These are phyloP conservation scores for Pseudorhiza aurosa DNA, from an alignment of 30 jellyfish, hydroid and myxozoan genomes.

Conservation along the genomic window DNA sequence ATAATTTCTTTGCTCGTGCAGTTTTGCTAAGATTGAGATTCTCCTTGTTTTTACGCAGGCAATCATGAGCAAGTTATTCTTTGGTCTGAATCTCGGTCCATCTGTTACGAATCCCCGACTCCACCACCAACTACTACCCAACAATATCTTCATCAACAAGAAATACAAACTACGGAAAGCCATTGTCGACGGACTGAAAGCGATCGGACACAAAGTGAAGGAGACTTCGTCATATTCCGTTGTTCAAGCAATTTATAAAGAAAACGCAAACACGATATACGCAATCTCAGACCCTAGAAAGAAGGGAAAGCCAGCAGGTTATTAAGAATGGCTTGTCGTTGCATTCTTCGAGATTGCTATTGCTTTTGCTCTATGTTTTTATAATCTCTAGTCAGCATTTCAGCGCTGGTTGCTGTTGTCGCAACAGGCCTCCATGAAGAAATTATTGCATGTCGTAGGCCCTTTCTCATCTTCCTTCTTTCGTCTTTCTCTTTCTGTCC, in stretches of 20 bases:
- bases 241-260: constrained; percentile 83
- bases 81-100: constrained; percentile 83
- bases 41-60: constrained; percentile 74
- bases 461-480: too few relatives aligned
- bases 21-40: too few relatives aligned
- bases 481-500: too few relatives aligned
- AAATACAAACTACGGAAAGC: constrained; percentile 24
- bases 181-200: constrained; percentile 64
- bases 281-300: constrained; percentile 97
- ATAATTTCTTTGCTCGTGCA: too few relatives aligned
- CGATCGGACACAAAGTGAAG: constrained; percentile 75
- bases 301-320: constrained; percentile 86
- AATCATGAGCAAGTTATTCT: constrained; percentile 65
- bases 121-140: constrained; percentile 97
- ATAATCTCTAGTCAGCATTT: background rate
- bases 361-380: background rate
- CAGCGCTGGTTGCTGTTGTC: too few relatives aligned
- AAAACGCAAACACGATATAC: constrained; percentile 45
- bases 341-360: background rate
- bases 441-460: too few relatives aligned
- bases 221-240: constrained; percentile 41
- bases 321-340: too few relatives aligned
- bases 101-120: constrained; percentile 83
- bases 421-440: too few relatives aligned
- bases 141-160: constrained; percentile 38